Evolutionary conservation across 2,113 vertebrate genomes (phyloP), one percentile per base, ranked within the genome.

Genomic region (Physeter macrocephalus): DNA sequence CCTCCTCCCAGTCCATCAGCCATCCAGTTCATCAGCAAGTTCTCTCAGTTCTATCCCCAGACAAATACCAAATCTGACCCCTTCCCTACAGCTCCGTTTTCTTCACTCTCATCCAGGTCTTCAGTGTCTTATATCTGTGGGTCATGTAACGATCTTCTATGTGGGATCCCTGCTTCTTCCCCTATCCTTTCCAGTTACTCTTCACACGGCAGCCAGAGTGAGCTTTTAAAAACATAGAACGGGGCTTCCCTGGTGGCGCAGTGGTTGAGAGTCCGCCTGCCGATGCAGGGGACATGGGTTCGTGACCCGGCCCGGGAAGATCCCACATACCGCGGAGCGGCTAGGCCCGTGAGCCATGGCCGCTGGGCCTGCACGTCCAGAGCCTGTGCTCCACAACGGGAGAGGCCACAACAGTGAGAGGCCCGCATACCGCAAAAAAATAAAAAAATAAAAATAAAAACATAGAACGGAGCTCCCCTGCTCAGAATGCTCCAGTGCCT

Each of bases 131-230:
- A 10, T 14, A 5, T 46, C 69, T 46, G 67, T n/a, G 27, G 52
- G 14, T 66, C 61, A 17, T 0, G 3, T 61, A 4, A 34, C 3
- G 0, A 0, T 29, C 41, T 31, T 49, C 41, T 46, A 10, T 31
- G 72, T 31, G 15, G n/a, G 20, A 59, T 41, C 34, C 49, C 20
- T 36, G 31, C 62, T 88, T 29, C 36, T 34, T 36, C 25, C 25
- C n/a, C 36, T 2, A 1, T 41, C 36, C 17, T 91, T 27, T 29
- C 41, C 27, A 21, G 20, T 43, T 17, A 15, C 9, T 31, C 74
- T 27, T 27, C 41, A 59, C 27, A 18, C 3, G 0, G 36, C 43
- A 74, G 64, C 57, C 25, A 39, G 34, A 46, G n/a, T 49, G 69
- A 90, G 62, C 49, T 88, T 87, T 49, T 62, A 23, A 72, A 84